These are phyloP conservation scores for Allacma fusca DNA, from an alignment of 2,888 invertebrate species.

Conservation along the genomic window DNA sequence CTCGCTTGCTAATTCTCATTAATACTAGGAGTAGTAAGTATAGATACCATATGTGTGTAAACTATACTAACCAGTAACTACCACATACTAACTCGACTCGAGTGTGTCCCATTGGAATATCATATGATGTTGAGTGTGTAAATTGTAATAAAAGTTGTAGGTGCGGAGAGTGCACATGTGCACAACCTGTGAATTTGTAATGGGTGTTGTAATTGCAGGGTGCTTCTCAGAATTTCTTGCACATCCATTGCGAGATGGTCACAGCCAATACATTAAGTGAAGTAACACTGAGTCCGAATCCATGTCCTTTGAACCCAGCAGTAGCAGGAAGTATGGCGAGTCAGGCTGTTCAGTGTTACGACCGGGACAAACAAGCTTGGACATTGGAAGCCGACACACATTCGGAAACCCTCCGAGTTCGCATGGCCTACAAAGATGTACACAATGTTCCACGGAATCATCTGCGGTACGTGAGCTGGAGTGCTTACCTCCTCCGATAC, in stretches of 20 bases:
- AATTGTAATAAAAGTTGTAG: too few species aligned
- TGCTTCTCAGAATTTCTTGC: constrained; percentile 66
- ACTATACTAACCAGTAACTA: too few species aligned
- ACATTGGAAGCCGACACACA: constrained; percentile 79
- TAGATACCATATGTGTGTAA: too few species aligned
- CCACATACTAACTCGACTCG: too few species aligned
- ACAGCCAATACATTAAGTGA: constrained; percentile 76
- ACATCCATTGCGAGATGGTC: constrained; percentile 76
- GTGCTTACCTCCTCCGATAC: constrained; percentile 72
- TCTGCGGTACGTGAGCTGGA: constrained; percentile 75
- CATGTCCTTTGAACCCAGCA: constrained; percentile 51
- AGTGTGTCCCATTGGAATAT: too few species aligned
- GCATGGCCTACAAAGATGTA: constrained; percentile 78
- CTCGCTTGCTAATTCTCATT: too few species aligned
- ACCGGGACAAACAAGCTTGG: constrained; percentile 83
- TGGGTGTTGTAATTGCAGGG: constrained; percentile 25
- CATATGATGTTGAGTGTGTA: too few species aligned
- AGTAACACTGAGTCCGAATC: constrained; percentile 64
- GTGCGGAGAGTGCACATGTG: too few species aligned
- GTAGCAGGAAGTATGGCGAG: constrained; percentile 44
- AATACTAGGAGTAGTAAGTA: too few species aligned
- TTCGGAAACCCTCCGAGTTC: constrained; percentile 77
- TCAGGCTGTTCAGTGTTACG: constrained; percentile 73
- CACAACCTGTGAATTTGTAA: background rate
- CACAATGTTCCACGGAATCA: constrained; percentile 82